A percentile compares a stretch with the other conserved stretches of the same genome.
These are phyloP conservation scores for Gallinago media DNA, from an alignment of 2,113 vertebrate species.

Conservation along the genomic window DNA sequence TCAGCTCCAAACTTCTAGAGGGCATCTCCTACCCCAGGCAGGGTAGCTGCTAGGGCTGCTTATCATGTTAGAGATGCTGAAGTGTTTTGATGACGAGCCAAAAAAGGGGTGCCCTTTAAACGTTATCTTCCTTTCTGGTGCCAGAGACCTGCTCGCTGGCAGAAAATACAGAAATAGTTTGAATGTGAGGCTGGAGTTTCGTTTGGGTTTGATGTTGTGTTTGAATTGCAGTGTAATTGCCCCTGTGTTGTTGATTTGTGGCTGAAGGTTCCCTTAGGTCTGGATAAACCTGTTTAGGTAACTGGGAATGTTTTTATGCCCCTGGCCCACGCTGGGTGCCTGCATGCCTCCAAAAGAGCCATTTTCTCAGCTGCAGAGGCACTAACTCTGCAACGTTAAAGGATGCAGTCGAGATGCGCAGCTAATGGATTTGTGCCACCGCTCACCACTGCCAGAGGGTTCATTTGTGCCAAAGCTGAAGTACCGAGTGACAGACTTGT, in stretches of 20 bases:
- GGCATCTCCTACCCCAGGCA: background rate
- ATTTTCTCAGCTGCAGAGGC: background rate
- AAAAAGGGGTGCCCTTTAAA: background rate
- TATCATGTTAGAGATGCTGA: background rate
- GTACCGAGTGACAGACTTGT: background rate
- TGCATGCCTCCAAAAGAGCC: background rate
- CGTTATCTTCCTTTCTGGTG: background rate
- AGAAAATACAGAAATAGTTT: background rate
- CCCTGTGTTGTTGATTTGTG: background rate
- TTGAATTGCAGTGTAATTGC: background rate
- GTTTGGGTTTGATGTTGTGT: slow-evolving; percentile 17
- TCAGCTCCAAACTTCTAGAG: background rate
- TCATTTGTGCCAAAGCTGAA: background rate
- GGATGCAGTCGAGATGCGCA: background rate
- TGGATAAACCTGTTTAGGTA: background rate
- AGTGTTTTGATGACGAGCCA: background rate
- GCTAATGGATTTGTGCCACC: background rate
- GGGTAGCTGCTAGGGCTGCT: background rate
- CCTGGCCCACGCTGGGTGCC: background rate
- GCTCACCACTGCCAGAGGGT: background rate
- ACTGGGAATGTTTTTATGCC: background rate
- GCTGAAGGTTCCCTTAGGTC: background rate
- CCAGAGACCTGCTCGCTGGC: background rate
- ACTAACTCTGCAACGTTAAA: fast-evolving
- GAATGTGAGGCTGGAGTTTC: background rate